These are phyloP conservation scores for Rutilus rutilus DNA, from an alignment of 2,113 vertebrate genomes.

Conservation along the genomic window DNA sequence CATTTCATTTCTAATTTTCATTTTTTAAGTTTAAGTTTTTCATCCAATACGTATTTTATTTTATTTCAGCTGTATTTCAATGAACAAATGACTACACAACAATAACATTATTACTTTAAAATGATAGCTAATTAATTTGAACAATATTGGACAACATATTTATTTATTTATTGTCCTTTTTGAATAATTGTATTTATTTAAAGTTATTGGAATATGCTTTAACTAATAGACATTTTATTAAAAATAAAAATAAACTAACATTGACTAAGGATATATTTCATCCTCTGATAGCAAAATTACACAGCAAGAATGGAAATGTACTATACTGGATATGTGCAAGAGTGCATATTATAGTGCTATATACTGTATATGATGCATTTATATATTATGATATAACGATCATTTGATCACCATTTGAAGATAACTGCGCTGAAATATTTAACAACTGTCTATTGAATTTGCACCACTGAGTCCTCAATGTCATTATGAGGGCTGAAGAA, in stretches of 20 bases:
- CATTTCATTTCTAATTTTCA: not conserved
- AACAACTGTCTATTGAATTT: not conserved
- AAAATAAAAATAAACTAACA: not conserved
- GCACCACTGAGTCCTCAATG: not conserved
- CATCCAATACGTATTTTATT: not conserved
- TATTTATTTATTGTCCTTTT: no score
- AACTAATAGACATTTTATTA: not conserved
- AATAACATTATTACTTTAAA: not conserved
- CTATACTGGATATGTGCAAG: no score
- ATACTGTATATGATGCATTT: not conserved
- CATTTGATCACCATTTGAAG: not conserved
- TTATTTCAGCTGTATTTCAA: not conserved
- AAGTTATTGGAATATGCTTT: not conserved
- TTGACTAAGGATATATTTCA: no score
- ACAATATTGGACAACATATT: not conserved
- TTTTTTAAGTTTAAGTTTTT: not conserved
- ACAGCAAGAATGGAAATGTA: no score
- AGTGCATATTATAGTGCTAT: not conserved
- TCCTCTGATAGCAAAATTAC: no score
- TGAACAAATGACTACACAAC: not conserved
- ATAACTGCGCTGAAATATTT: not conserved
- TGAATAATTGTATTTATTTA: not conserved
- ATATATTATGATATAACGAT: not conserved
- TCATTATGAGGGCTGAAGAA: conserved; percentile 8
- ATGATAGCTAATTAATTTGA: not conserved